Evolutionary conservation across 2,113 vertebrate species (phyloP).

Genomic region (Heliornis fulica): DNA sequence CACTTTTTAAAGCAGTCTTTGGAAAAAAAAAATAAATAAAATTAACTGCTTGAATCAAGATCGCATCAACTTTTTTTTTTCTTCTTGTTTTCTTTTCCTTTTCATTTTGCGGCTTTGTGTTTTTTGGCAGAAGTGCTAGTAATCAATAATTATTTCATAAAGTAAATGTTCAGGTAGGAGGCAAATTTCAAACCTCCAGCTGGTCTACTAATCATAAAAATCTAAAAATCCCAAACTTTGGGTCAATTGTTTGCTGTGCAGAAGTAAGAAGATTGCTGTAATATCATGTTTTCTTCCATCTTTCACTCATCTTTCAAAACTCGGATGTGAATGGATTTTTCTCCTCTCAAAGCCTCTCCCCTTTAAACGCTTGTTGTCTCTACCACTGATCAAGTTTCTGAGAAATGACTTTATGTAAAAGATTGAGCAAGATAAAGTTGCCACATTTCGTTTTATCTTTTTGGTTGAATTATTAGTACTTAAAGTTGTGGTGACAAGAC

Average conservation of each 20-base stretch:
- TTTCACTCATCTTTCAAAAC: conserved; percentile 78
- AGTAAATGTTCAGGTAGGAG: background rate
- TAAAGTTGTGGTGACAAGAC: conserved; percentile 80
- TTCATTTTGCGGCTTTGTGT: background rate
- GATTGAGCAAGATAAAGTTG: conserved; percentile 79
- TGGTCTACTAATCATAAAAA: conserved; percentile 14
- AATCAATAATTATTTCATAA: conserved; percentile 10
- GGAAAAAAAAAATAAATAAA: no score
- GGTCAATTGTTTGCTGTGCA: conserved; percentile 39
- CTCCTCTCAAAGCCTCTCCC: conserved; percentile 70
- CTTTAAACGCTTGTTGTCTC: conserved; percentile 76
- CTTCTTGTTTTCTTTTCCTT: background rate
- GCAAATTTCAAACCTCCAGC: background rate
- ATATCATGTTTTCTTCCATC: conserved; percentile 69
- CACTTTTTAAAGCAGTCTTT: background rate
- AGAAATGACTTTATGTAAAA: conserved; percentile 80
- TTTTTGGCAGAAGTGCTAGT: background rate
- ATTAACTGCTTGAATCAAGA: background rate
- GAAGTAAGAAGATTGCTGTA: conserved; percentile 35
- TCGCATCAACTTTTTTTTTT: background rate
- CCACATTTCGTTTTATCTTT: conserved; percentile 80
- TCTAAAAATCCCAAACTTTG: conserved; percentile 55
- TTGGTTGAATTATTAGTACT: conserved; percentile 76
- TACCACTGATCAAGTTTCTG: conserved; percentile 80
- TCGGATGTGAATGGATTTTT: conserved; percentile 72